Evolutionary conservation across 2,113 vertebrate species (phyloP).

Genomic region (Xyliphius kryptos): DNA sequence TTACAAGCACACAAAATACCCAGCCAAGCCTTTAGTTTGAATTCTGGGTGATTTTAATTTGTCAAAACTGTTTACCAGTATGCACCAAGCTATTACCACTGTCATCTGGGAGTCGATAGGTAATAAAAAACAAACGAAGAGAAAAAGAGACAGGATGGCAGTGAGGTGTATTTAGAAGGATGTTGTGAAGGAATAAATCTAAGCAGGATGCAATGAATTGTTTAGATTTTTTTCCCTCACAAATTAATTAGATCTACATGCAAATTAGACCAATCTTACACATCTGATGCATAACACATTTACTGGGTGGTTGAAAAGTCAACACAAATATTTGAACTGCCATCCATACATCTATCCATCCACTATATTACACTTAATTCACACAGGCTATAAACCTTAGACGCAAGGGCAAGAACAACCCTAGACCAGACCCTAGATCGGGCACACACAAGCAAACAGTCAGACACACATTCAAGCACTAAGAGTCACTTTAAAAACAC

Average conservation of each 20-base stretch:
- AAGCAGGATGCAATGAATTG: slow-evolving; percentile 29
- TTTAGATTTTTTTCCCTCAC: slow-evolving; percentile 34
- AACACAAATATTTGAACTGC: too few relatives aligned
- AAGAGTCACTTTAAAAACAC: too few relatives aligned
- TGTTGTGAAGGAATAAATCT: slow-evolving; percentile 20
- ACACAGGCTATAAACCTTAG: too few relatives aligned
- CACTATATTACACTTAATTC: too few relatives aligned
- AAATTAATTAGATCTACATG: slow-evolving; percentile 45
- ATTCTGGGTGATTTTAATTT: slow-evolving; percentile 45
- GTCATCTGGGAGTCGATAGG: slow-evolving; percentile 38
- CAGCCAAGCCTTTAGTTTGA: slow-evolving; percentile 12
- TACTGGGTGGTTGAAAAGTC: slow-evolving; percentile 30
- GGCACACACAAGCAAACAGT: too few relatives aligned
- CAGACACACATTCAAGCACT: too few relatives aligned
- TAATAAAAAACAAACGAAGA: slow-evolving; percentile 38
- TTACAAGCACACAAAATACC: slow-evolving; percentile 6
- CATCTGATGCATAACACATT: slow-evolving; percentile 42
- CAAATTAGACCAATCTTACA: slow-evolving; percentile 33
- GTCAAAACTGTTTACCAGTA: slow-evolving; percentile 47
- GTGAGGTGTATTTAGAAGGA: slow-evolving; percentile 13
- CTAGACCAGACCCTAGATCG: too few relatives aligned
- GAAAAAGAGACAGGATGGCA: slow-evolving; percentile 13
- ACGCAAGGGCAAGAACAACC: too few relatives aligned
- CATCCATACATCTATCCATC: too few relatives aligned
- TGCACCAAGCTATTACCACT: slow-evolving; percentile 44